These are phyloP conservation scores for Meloidogyne floridensis DNA, from an alignment of 1,140 invertebrate species.

Conservation along the genomic window DNA sequence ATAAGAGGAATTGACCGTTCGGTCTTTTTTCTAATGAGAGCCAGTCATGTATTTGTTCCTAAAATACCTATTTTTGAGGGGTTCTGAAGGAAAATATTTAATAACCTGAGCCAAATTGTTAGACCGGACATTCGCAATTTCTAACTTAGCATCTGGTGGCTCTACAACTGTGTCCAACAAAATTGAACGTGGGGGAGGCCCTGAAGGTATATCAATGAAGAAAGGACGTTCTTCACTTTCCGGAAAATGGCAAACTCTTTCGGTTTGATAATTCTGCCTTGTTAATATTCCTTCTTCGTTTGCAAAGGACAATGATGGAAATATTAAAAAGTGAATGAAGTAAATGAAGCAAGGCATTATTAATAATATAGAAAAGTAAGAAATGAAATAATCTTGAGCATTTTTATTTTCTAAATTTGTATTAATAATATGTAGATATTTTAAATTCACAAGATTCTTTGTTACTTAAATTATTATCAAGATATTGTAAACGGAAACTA, in stretches of 20 bases:
- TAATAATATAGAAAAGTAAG: neutral
- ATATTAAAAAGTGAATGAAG: neutral
- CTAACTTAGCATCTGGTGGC: conserved; percentile 55
- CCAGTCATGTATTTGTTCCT: conserved; percentile 40
- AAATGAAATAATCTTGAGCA: neutral
- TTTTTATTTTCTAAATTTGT: too few relatives aligned
- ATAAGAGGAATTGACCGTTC: conserved; percentile 59
- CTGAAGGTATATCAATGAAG: conserved; percentile 57
- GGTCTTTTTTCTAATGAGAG: conserved; percentile 38
- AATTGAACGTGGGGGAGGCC: conserved; percentile 47
- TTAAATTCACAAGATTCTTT: too few relatives aligned
- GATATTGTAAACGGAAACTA: too few relatives aligned
- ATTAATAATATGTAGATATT: too few relatives aligned
- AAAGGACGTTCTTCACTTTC: conserved; percentile 54
- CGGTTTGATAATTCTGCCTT: neutral
- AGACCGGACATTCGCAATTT: conserved; percentile 52
- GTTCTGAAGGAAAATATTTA: conserved; percentile 3
- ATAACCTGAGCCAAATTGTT: conserved; percentile 40
- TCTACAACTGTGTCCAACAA: conserved; percentile 62
- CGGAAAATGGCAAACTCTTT: conserved; percentile 48
- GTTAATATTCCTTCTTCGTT: neutral
- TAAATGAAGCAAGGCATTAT: neutral
- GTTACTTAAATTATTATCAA: too few relatives aligned
- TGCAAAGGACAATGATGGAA: neutral
- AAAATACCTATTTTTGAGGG: conserved; percentile 3